These are phyloP conservation scores for Lemur catta DNA, from an alignment of 2,797 vertebrate genomes.

Conservation along the genomic window DNA sequence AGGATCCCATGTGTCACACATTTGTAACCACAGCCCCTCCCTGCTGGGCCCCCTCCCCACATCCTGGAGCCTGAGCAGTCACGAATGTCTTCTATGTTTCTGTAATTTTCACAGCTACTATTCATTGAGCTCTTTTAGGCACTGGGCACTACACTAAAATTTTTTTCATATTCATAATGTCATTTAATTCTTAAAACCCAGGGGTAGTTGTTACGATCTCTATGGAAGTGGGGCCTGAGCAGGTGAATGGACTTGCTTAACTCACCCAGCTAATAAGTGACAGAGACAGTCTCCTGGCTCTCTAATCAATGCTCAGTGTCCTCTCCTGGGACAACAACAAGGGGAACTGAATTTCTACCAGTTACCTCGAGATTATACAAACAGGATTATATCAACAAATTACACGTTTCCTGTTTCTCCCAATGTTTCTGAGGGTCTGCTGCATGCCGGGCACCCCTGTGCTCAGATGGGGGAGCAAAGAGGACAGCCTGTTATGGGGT, in stretches of 20 bases:
- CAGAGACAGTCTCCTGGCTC: neutral
- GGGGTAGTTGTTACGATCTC: neutral
- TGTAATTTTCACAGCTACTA: neutral
- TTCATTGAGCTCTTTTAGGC: neutral
- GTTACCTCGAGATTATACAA: neutral
- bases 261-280: neutral
- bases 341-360: neutral
- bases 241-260: neutral
- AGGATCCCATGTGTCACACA: neutral
- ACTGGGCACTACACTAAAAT: neutral
- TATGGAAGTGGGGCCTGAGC: no score
- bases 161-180: neutral
- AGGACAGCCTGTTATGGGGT: neutral
- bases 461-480: neutral
- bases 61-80: neutral
- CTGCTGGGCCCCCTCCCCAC: neutral
- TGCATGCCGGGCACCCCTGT: accelerated
- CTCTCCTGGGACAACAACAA: accelerated
- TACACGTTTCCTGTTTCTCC: neutral
- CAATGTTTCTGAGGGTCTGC: neutral
- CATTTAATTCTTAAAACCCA: neutral
- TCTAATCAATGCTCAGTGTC: neutral
- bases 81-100: no score
- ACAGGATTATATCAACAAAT: neutral
- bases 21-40: no score